phyloP scores from a whole-genome alignment of 2,797 vertebrate species.

The Coilia nasus region DNA sequence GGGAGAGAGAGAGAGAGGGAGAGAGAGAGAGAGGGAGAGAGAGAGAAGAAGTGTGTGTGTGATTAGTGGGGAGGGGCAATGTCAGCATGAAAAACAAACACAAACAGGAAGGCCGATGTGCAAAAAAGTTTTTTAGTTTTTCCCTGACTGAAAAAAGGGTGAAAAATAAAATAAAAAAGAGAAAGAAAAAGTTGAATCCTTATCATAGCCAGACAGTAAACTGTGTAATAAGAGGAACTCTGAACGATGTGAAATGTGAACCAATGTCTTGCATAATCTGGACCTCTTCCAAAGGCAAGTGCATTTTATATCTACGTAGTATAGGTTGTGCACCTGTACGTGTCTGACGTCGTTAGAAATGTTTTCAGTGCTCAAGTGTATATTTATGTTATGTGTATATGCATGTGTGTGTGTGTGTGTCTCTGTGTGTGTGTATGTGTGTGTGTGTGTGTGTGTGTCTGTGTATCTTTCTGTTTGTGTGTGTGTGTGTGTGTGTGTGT shows the following conservation, averaged over 20 bases:
- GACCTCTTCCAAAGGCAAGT: neutral
- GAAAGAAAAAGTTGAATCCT: neutral
- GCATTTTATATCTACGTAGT: neutral
- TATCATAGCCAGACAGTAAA: conserved; percentile 1
- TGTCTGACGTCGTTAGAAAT: too few species aligned
- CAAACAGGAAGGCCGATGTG: neutral
- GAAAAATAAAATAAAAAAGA: neutral
- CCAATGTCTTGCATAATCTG: neutral
- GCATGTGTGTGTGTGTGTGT: too few species aligned
- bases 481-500: conserved; percentile 16
- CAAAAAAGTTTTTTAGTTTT: neutral
- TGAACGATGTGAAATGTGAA: too few species aligned
- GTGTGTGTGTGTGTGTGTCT: conserved; percentile 29
- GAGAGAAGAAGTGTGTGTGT: neutral
- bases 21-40: neutral
- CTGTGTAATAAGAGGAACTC: neutral
- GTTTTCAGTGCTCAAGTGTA: too few species aligned
- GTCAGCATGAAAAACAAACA: neutral
- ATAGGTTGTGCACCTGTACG: too few species aligned
- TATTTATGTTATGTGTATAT: too few species aligned
- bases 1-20: conserved; percentile 19
- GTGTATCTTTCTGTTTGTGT: conserved; percentile 26
- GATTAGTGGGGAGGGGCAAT: neutral
- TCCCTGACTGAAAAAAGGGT: neutral
- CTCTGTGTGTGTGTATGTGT: conserved; percentile 20